Conservation (phyloP, 2,888 invertebrate genomes). For the Leptinotarsa peninsularis region DNA sequence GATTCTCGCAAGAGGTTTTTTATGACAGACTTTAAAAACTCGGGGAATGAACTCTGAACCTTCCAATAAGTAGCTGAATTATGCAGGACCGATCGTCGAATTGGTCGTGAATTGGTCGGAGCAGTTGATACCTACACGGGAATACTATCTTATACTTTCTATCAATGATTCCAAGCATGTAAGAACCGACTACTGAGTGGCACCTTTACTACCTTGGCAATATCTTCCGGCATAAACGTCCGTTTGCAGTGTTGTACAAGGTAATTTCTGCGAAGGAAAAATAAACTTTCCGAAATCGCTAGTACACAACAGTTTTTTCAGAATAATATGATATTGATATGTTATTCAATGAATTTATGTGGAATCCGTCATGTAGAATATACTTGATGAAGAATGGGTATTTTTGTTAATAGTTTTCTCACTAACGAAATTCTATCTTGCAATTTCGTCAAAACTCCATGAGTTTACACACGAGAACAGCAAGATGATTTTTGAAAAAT, state of each 20-base stretch:
- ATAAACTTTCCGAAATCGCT: not conserved
- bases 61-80: conserved; percentile 30
- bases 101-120: conserved; percentile 34
- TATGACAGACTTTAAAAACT: not conserved
- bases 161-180: conserved; percentile 45
- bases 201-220: conserved; percentile 34
- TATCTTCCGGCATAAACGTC: conserved; percentile 16
- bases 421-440: no score
- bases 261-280: not conserved
- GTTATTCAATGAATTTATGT: no score
- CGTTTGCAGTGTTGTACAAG: not conserved
- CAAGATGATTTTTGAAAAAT: no score
- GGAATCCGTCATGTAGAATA: no score
- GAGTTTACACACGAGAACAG: no score
- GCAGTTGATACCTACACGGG: conserved; percentile 38
- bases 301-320: no score
- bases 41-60: not conserved
- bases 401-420: no score
- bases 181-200: conserved; percentile 28
- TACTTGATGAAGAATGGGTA: no score
- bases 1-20: not conserved
- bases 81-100: conserved; percentile 32
- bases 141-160: conserved; percentile 37
- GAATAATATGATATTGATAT: no score
- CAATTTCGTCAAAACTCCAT: no score